Percentiles rank a stretch among this genome's conserved stretches.
Conservation (phyloP, 2,888 invertebrate genomes). For the Tinea trinotella region DNA sequence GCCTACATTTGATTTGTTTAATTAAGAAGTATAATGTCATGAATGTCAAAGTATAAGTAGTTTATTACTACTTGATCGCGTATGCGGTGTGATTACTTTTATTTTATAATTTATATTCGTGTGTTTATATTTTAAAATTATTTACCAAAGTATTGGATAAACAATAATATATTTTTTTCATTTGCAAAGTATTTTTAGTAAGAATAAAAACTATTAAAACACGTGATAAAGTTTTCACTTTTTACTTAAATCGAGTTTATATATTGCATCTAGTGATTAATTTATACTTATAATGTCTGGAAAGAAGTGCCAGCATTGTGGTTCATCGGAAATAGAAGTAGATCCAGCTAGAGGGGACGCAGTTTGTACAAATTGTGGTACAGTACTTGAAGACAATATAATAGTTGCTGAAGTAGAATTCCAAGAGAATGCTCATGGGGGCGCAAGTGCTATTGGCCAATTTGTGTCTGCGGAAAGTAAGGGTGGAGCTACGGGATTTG, state of each 20-base stretch:
- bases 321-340: constrained; percentile 92
- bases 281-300: constrained; percentile 57
- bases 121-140: too few relatives aligned
- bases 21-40: constrained; percentile 16
- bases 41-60: too few relatives aligned
- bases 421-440: constrained; percentile 92
- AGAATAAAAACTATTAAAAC: neutral
- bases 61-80: too few relatives aligned
- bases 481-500: constrained; percentile 86
- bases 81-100: too few relatives aligned
- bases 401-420: constrained; percentile 98
- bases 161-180: too few relatives aligned
- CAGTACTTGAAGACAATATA: constrained; percentile 95
- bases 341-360: constrained; percentile 96
- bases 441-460: constrained; percentile 90
- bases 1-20: neutral
- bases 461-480: constrained; percentile 93
- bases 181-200: too few relatives aligned
- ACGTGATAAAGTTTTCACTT: neutral
- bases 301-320: constrained; percentile 89
- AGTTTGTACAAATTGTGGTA: constrained; percentile 96
- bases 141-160: too few relatives aligned
- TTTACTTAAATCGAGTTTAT: neutral
- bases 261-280: neutral
- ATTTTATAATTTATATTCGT: too few relatives aligned